These are phyloP conservation scores for Drosophila sulfurigaster DNA, from an alignment of 1,140 invertebrate species.

Conservation along the genomic window DNA sequence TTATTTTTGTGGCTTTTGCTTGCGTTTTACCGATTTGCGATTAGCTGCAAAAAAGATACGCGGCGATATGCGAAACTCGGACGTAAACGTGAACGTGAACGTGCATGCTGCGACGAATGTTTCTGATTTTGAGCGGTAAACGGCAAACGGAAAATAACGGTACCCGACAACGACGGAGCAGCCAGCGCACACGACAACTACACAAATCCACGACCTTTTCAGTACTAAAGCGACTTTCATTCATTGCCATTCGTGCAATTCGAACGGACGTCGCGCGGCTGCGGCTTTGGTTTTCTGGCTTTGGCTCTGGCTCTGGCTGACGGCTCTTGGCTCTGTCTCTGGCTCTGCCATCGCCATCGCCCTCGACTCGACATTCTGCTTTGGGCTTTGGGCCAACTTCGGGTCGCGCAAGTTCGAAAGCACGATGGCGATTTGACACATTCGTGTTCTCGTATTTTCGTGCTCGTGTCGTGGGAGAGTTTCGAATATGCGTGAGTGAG, in stretches of 20 bases:
- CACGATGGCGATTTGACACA: slow-evolving; percentile 31
- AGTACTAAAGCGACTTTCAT: slow-evolving; percentile 81
- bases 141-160: slow-evolving; percentile 17
- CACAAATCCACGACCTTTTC: slow-evolving; percentile 84
- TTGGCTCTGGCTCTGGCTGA: slow-evolving; percentile 11
- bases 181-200: slow-evolving; percentile 70
- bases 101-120: slow-evolving; percentile 10
- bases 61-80: slow-evolving; percentile 3
- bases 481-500: slow-evolving; percentile 13
- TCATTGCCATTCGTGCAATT: slow-evolving; percentile 66
- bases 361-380: slow-evolving; percentile 32
- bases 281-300: slow-evolving; percentile 40
- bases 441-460: slow-evolving; percentile 13
- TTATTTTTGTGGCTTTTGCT: slow-evolving; percentile 4
- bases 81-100: background rate
- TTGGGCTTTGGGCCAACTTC: slow-evolving; percentile 24
- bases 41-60: slow-evolving; percentile 12
- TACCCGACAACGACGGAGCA: slow-evolving; percentile 14
- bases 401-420: slow-evolving; percentile 59
- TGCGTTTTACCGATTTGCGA: slow-evolving; percentile 5
- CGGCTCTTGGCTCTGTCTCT: background rate
- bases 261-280: slow-evolving; percentile 37
- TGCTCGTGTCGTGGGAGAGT: slow-evolving; percentile 16
- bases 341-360: slow-evolving; percentile 43
- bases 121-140: slow-evolving; percentile 36